Base-by-base conservation (phyloP, 2,113 vertebrate species). In the Vulpes ferrilata region DNA sequence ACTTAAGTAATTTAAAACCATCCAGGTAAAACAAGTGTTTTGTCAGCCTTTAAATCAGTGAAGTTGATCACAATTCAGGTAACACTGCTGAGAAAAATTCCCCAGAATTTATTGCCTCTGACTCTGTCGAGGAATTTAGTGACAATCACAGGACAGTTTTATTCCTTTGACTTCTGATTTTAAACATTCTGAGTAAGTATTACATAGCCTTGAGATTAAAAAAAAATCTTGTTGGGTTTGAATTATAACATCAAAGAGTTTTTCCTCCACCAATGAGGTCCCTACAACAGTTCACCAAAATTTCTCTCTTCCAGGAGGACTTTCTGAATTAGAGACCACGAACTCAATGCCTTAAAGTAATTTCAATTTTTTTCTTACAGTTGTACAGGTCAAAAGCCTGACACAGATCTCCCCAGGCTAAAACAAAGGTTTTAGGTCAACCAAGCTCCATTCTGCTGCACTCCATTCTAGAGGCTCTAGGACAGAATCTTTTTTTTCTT, bases 1-100 rank as follows among this genome's bases (percentile, higher is more conserved):
- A 97, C 73, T 88, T 97, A 38, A 90, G 67, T 89, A 93, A 90
- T 95, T 97, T 95, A 60, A 97, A 96, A 85, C 64, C n/a, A 90
- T 20, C n/a, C 62, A 92, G 84, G 93, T 95, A 92, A 96, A 91
- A 92, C 57, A 79, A 88, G 35, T 88, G n/a, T 95, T 88, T 82
- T 78, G 30, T 95, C 96, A 97, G 76, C 32, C 60, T 91, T 93
- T 86, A 88, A 62, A 78, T 65, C 71, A 86, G 55, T 65, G 57
- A 91, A 80, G 32, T 51, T 92, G 86, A 59, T 92, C 38, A 92
- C 53, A 38, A 86, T 88, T 84, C 62, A 85, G 89, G 60, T 88
- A 86, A 71, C n/a, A 51, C 27, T 80, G 55, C 1, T 57, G 48
- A 89, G n/a, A 74, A 95, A 94, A 88, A 88, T 64, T 79, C 32